These are phyloP conservation scores for Bactericera cockerelli DNA, from an alignment of 1,140 invertebrate genomes.

Conservation along the genomic window DNA sequence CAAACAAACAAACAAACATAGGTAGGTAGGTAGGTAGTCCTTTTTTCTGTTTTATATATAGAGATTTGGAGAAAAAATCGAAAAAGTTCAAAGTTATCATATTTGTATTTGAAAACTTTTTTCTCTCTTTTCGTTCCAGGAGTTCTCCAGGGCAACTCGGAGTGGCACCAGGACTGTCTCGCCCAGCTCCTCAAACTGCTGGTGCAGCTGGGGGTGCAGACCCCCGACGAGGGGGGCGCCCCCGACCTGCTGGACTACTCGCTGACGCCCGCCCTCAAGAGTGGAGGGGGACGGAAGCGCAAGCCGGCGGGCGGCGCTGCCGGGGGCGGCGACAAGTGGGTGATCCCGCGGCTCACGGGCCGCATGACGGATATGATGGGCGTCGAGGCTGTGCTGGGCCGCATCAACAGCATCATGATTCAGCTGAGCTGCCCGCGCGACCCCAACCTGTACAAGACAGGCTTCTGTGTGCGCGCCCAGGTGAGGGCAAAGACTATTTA, in stretches of 20 bases:
- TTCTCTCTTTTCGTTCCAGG: constrained; percentile 29
- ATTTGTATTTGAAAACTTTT: too few species aligned
- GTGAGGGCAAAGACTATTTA: constrained; percentile 35
- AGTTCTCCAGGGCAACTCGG: constrained; percentile 50
- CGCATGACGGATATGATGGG: constrained; percentile 64
- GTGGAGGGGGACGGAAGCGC: constrained; percentile 32
- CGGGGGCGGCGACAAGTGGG: constrained; percentile 21
- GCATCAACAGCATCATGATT: constrained; percentile 70
- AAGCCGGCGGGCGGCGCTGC: constrained; percentile 15
- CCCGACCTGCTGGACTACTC: neutral
- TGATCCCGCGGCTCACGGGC: constrained; percentile 26
- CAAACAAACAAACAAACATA: too few species aligned
- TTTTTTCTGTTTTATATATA: too few species aligned
- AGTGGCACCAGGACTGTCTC: constrained; percentile 89
- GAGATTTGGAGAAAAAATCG: too few species aligned
- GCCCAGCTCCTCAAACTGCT: constrained; percentile 69
- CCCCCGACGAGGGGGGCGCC: constrained; percentile 9
- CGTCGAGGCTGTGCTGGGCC: constrained; percentile 59
- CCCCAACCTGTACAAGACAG: constrained; percentile 68
- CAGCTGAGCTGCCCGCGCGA: constrained; percentile 64
- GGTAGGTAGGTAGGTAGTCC: too few species aligned
- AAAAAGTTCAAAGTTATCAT: too few species aligned
- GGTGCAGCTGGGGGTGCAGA: constrained; percentile 60
- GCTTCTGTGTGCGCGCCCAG: constrained; percentile 71
- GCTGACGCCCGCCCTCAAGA: neutral